Conservation (phyloP, 2,888 invertebrate species). For the Tetanocera ferruginea region DNA sequence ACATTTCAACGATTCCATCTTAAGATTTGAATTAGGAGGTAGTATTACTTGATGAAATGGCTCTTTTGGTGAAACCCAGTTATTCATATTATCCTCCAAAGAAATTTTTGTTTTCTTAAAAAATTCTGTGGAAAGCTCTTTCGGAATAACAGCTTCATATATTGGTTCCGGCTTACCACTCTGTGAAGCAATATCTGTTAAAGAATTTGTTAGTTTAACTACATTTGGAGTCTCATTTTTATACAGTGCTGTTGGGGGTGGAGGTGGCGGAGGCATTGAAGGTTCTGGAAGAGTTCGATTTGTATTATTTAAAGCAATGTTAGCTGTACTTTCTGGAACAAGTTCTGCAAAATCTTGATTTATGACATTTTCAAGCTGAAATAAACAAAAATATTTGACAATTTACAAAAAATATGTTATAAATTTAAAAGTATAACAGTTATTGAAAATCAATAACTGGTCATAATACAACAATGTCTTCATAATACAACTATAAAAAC, state of each 20-base stretch:
- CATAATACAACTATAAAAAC: too few relatives aligned
- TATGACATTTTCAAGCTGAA: constrained; percentile 33
- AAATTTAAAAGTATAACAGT: too few relatives aligned
- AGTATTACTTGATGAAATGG: not conserved
- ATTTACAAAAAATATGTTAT: not conserved
- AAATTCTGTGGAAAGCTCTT: constrained; percentile 64
- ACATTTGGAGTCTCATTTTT: not conserved
- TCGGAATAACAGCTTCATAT: constrained; percentile 86
- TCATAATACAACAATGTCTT: too few relatives aligned
- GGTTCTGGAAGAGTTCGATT: constrained; percentile 82
- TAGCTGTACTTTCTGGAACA: not conserved
- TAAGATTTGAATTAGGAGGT: not conserved
- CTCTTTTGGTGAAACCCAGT: not conserved
- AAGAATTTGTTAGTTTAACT: not conserved
- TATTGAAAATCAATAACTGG: too few relatives aligned
- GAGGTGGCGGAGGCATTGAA: constrained; percentile 81
- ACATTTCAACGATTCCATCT: not conserved
- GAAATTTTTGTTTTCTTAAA: not conserved
- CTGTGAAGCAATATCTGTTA: not conserved
- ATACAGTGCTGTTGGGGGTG: constrained; percentile 65
- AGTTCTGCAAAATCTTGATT: constrained; percentile 30
- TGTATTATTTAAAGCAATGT: constrained; percentile 56
- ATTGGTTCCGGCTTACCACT: constrained; percentile 77
- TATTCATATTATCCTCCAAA: not conserved
- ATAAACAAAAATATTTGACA: not conserved